Evolutionary conservation across 2,113 vertebrate species (phyloP).

Genomic region (Sapayoa aenigma): DNA sequence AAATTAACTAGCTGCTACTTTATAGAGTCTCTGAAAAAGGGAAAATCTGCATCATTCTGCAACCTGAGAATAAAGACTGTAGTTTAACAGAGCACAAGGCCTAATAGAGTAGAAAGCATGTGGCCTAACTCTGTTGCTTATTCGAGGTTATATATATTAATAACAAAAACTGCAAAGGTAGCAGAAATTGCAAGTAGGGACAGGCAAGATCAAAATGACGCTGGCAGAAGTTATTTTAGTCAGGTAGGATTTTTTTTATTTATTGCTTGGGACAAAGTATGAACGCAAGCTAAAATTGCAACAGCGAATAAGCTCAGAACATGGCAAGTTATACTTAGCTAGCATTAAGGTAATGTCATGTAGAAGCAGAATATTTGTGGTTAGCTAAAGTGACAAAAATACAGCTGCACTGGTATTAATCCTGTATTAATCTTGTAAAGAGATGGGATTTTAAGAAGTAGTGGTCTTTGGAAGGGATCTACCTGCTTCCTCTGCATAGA

Average conservation of each 20-base stretch:
- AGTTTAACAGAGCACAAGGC: not conserved
- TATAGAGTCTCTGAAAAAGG: not conserved
- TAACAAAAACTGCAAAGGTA: conserved; percentile 12
- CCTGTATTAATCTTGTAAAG: conserved; percentile 66
- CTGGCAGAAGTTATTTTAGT: conserved; percentile 54
- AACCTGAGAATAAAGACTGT: not conserved
- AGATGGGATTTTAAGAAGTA: conserved; percentile 63
- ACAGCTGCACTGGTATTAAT: conserved; percentile 62
- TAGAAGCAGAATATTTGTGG: conserved; percentile 65
- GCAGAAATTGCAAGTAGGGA: conserved; percentile 10
- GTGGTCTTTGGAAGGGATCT: conserved; percentile 32
- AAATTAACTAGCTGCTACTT: not conserved
- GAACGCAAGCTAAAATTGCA: conserved; percentile 61
- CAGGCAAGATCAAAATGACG: conserved; percentile 39
- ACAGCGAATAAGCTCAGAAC: conserved; percentile 57
- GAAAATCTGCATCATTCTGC: not conserved
- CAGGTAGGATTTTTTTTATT: not conserved
- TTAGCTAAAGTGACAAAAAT: conserved; percentile 66
- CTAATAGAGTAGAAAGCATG: not conserved
- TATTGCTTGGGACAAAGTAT: conserved; percentile 59
- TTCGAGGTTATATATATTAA: conserved; percentile 12
- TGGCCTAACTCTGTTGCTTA: conserved; percentile 12
- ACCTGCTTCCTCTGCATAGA: conserved; percentile 51
- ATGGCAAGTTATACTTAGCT: conserved; percentile 57
- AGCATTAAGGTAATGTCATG: conserved; percentile 68